Conservation (phyloP, 2,797 vertebrate genomes). For the Triplophysa bombifrons region DNA sequence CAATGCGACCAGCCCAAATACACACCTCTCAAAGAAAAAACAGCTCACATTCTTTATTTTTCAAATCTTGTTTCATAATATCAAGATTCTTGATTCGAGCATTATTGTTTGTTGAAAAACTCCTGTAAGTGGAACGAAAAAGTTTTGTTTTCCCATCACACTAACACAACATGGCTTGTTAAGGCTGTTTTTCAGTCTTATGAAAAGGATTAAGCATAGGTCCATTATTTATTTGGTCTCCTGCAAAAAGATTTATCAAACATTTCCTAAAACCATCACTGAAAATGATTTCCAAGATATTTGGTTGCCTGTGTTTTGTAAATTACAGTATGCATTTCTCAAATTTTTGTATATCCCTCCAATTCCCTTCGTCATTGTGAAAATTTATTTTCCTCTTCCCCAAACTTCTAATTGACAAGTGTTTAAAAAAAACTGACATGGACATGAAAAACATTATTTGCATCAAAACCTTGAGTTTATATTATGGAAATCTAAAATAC, state of each 20-base stretch:
- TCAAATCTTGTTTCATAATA: no score
- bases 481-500: conserved; percentile 23
- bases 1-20: conserved; percentile 58
- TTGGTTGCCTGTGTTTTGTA: neutral
- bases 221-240: neutral
- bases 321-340: neutral
- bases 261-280: neutral
- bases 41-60: no score
- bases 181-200: neutral
- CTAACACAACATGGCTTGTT: neutral
- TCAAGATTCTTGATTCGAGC: no score
- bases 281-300: neutral
- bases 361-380: neutral
- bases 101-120: no score
- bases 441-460: conserved; percentile 11
- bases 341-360: neutral
- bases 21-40: conserved; percentile 14
- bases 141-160: neutral
- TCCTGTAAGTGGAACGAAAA: neutral
- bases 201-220: neutral
- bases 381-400: no score
- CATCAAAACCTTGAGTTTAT: conserved; percentile 36
- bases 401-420: neutral
- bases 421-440: neutral
- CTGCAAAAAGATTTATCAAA: neutral